A percentile compares a stretch with the other conserved stretches of the same genome.
Conservation (phyloP, 2,888 invertebrate species). For the Boloria euphrosyne region DNA sequence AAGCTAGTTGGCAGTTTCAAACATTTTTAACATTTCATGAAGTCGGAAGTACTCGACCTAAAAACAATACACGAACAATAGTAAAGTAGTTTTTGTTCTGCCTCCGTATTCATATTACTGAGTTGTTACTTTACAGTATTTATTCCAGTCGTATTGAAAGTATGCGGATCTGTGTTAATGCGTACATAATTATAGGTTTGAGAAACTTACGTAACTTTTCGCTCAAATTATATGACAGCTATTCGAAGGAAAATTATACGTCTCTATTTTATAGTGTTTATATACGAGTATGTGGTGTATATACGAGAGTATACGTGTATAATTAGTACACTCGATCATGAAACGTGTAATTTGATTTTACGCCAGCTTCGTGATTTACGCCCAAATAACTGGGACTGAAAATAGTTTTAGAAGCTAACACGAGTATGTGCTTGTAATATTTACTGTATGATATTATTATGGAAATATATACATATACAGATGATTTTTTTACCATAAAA, state of each 20-base stretch:
- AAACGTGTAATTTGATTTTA: neutral
- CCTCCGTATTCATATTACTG: conserved; percentile 28
- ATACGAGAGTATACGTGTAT: neutral
- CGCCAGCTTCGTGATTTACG: too few relatives aligned
- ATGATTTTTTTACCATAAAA: too few relatives aligned
- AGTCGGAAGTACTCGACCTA: conserved; percentile 34
- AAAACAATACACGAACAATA: conserved; percentile 34
- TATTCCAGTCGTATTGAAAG: conserved; percentile 24
- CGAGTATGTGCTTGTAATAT: too few relatives aligned
- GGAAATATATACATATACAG: too few relatives aligned
- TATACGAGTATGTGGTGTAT: neutral
- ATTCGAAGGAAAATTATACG: neutral
- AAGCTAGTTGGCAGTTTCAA: conserved; percentile 27
- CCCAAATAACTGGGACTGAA: too few relatives aligned
- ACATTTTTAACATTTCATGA: conserved; percentile 30
- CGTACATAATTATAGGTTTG: conserved; percentile 18
- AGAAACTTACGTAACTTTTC: conserved; percentile 18
- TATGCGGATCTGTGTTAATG: conserved; percentile 20
- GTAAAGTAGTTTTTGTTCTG: conserved; percentile 33
- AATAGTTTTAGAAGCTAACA: too few relatives aligned
- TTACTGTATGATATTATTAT: too few relatives aligned
- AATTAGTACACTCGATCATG: neutral
- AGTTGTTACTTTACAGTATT: conserved; percentile 21
- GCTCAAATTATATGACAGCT: neutral
- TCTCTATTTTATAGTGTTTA: conserved; percentile 6